Base-by-base conservation (phyloP, 2,113 vertebrate species). In the Lophura nycthemera region DNA sequence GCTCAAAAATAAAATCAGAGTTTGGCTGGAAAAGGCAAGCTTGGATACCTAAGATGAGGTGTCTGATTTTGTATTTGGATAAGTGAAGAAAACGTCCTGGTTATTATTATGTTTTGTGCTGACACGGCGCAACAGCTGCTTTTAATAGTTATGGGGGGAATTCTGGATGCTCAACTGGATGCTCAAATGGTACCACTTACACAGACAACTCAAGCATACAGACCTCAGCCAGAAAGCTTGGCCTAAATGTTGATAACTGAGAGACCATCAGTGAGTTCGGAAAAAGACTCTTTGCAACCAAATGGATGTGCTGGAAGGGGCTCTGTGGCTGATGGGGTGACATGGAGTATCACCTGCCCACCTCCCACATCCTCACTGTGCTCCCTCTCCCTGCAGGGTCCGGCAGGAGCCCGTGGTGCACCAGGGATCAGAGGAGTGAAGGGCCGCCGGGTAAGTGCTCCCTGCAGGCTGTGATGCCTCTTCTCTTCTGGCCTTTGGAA, bases 371-470 rank as follows among this genome's bases (percentile, higher is more conserved):
- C 74, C 59, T 95, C 36, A 92, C 71, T 88, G 81, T 82, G 15
- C 75, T 89, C 83, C 38, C n/a, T 83, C 75, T 97, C 92, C 74
- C 96, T 79, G 36, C 95, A 99, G 99, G 99, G 99, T 87, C 93
- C 98, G 14, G 79, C 97, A 87, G 99, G 99, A 97, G 97, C 97
- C 83, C 93, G 96, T 60, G 99, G 99, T 59, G 96, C 97, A 0
- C 96, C 97, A 36, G 99, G 99, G 77, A 93, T 97, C 76, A 98
- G 98, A 97, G 99, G 99, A 93, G 34, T 97, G 32, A 99, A 99
- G 95, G 99, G 99, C 89, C 98, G 96, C 86, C 95, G 97, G 98
- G 99, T 99, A 97, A 98, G 98, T 43, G 4, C 21, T 50, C 69
- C 29, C 54, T 77, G 17, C 0, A 3, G 52, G 71, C 40, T 92